These are phyloP conservation scores for Drosophila mayaguana DNA, from an alignment of 2,888 invertebrate species.

Conservation along the genomic window DNA sequence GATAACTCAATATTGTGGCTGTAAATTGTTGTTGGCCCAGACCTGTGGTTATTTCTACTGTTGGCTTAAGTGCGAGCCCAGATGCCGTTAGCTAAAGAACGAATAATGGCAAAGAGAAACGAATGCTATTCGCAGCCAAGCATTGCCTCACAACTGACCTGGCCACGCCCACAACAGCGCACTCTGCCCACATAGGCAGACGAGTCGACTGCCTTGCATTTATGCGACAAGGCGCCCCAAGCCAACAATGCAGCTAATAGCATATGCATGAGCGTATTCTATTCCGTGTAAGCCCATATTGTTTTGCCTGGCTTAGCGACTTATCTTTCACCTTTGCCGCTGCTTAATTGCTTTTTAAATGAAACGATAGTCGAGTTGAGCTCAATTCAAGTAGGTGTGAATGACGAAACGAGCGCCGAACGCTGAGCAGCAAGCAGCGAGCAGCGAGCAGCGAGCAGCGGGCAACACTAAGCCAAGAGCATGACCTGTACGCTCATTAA, in stretches of 20 bases:
- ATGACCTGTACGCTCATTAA: slow-evolving; percentile 69
- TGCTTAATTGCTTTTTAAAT: slow-evolving; percentile 53
- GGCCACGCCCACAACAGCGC: slow-evolving; percentile 44
- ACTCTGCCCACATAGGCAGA: slow-evolving; percentile 23
- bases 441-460: slow-evolving; percentile 4
- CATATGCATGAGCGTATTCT: slow-evolving; percentile 7
- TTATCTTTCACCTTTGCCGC: slow-evolving; percentile 42
- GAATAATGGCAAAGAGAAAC: slow-evolving; percentile 25
- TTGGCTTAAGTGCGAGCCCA: slow-evolving; percentile 54
- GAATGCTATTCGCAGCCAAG: slow-evolving; percentile 7
- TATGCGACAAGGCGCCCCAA: slow-evolving; percentile 15
- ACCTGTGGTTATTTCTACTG: slow-evolving; percentile 25
- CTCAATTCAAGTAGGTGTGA: slow-evolving; percentile 60
- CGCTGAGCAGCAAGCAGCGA: slow-evolving; percentile 4
- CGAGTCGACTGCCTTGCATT: slow-evolving; percentile 40
- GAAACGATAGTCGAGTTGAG: slow-evolving; percentile 45
- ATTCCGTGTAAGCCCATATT: slow-evolving; percentile 11
- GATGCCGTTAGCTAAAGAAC: slow-evolving; percentile 50
- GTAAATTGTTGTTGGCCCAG: slow-evolving; percentile 16
- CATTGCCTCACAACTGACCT: slow-evolving; percentile 14
- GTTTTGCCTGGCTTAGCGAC: slow-evolving; percentile 27
- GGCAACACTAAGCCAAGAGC: slow-evolving; percentile 53
- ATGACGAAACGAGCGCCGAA: slow-evolving; percentile 28
- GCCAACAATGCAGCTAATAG: background rate
- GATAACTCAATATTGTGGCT: slow-evolving; percentile 51